Evolutionary conservation across 2,888 invertebrate species (phyloP).

Genomic region (Caenorhabditis angaria): DNA sequence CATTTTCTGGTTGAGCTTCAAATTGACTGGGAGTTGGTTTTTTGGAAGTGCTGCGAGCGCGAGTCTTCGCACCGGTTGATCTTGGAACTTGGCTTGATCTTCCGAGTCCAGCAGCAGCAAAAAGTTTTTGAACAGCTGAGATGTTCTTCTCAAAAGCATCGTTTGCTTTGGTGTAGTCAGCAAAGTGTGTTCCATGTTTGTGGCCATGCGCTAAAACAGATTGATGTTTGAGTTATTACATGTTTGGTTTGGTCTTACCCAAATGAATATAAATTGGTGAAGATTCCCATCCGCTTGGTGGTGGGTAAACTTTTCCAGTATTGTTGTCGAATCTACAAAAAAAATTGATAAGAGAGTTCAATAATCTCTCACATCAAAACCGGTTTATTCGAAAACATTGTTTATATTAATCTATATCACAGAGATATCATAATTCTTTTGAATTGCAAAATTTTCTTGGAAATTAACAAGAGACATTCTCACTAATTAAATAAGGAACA

Average conservation of each 20-base stretch:
- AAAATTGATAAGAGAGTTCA: background rate
- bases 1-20: conserved; percentile 59
- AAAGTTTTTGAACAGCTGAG: conserved; percentile 54
- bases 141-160: conserved; percentile 55
- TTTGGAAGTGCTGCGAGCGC: conserved; percentile 42
- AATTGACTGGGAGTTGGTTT: conserved; percentile 48
- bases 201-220: conserved; percentile 59
- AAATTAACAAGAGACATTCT: background rate
- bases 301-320: conserved; percentile 54
- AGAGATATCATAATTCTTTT: conserved; percentile 1
- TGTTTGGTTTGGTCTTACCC: conserved; percentile 31
- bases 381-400: conserved; percentile 21
- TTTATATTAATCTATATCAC: conserved; percentile 45
- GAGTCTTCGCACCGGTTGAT: conserved; percentile 24
- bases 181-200: conserved; percentile 51
- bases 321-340: conserved; percentile 53
- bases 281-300: conserved; percentile 54
- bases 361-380: background rate
- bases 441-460: background rate
- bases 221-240: background rate
- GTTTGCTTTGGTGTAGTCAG: conserved; percentile 56
- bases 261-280: conserved; percentile 55
- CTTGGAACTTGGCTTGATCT: conserved; percentile 15
- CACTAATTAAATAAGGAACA: conserved; percentile 2
- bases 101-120: conserved; percentile 50